phyloP scores from a whole-genome alignment of 2,113 vertebrate genomes.

The Phalacrocorax brasilianus region DNA sequence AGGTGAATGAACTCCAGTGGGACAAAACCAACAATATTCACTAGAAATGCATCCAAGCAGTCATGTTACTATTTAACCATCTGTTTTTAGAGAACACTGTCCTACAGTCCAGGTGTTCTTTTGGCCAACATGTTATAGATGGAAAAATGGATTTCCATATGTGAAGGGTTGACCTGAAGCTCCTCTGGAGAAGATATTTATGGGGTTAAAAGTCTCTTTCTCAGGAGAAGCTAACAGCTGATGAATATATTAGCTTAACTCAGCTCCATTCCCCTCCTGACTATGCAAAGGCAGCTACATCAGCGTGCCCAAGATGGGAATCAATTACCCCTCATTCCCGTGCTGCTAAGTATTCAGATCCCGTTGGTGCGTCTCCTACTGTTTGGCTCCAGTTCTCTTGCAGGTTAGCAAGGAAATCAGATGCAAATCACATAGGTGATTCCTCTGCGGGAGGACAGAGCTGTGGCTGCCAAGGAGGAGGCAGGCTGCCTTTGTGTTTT shows the following conservation, averaged over 20 bases:
- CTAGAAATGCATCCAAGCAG: not conserved
- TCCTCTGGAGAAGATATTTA: not conserved
- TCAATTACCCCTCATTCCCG: not conserved
- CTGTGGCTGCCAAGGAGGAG: constrained; percentile 35
- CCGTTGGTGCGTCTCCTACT: not conserved
- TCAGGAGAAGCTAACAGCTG: not conserved
- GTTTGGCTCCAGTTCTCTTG: constrained; percentile 1
- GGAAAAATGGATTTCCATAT: not conserved
- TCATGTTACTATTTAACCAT: not conserved
- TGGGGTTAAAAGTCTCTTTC: not conserved
- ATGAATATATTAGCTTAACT: not conserved
- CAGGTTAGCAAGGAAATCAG: constrained; percentile 46
- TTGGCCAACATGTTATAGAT: not conserved
- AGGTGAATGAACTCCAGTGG: not conserved
- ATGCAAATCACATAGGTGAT: constrained; percentile 47
- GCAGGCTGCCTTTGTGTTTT: constrained; percentile 21
- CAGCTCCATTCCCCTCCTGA: not conserved
- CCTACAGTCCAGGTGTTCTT: not conserved
- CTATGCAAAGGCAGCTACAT: not conserved
- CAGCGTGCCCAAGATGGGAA: not conserved
- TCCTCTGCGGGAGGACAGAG: constrained; percentile 5
- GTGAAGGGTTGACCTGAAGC: not conserved
- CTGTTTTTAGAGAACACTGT: not conserved
- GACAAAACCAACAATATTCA: not conserved
- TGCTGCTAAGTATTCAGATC: constrained; percentile 29